Percentiles rank a stretch among this genome's conserved stretches.
phyloP scores from a whole-genome alignment of 2,888 invertebrate species.

The Platycheirus albimanus region DNA sequence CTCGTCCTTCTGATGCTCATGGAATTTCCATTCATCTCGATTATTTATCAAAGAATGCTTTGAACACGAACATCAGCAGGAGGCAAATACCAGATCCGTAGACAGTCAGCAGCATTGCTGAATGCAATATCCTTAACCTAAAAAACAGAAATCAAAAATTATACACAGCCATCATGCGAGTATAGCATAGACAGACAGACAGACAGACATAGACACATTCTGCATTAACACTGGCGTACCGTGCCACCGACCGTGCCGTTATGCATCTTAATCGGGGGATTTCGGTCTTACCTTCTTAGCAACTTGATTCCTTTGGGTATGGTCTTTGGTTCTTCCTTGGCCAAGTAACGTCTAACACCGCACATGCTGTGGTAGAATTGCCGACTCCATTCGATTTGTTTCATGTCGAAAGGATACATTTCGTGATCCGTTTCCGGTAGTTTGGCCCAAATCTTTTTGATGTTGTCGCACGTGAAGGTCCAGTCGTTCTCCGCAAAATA shows the following conservation, averaged over 20 bases:
- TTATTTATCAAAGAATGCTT: constrained; percentile 72
- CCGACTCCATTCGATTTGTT: constrained; percentile 87
- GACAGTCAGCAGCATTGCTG: constrained; percentile 75
- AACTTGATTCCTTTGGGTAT: constrained; percentile 86
- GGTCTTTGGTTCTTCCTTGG: constrained; percentile 89
- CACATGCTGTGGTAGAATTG: constrained; percentile 84
- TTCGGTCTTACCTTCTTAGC: constrained; percentile 84
- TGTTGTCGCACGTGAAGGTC: constrained; percentile 87
- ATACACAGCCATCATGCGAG: too few species aligned
- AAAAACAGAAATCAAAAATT: too few species aligned
- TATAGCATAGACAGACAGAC: too few species aligned
- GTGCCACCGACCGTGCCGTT: constrained; percentile 9
- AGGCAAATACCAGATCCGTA: constrained; percentile 73
- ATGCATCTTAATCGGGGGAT: constrained; percentile 19
- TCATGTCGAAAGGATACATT: constrained; percentile 90
- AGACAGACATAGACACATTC: too few species aligned
- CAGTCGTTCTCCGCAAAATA: constrained; percentile 91
- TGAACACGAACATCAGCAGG: constrained; percentile 69
- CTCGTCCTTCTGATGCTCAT: constrained; percentile 35
- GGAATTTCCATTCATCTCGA: constrained; percentile 50
- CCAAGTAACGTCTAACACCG: constrained; percentile 89
- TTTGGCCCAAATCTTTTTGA: constrained; percentile 81
- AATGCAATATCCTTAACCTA: constrained; percentile 78
- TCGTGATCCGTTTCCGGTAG: constrained; percentile 82
- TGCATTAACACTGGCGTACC: too few species aligned